Conservation (phyloP, 2,888 invertebrate species). For the Polia nebulosa region DNA sequence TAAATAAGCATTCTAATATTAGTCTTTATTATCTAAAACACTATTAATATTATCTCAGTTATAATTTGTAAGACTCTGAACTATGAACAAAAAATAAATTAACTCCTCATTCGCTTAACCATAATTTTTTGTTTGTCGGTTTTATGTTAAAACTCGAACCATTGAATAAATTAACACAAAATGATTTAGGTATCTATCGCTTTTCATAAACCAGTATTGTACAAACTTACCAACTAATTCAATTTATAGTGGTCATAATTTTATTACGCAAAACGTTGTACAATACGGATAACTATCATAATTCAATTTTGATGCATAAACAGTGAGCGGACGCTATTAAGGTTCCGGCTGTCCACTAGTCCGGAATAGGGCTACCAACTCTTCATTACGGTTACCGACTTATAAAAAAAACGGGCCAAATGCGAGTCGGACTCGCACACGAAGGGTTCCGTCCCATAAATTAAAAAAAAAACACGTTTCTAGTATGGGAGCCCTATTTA, state of each 20-base stretch:
- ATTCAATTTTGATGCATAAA: constrained; percentile 24
- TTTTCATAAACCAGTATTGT: constrained; percentile 24
- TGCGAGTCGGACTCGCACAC: no score
- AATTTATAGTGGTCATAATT: not conserved
- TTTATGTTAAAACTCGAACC: constrained; percentile 7
- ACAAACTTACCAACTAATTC: not conserved
- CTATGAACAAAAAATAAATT: not conserved
- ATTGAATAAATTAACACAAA: constrained; percentile 14
- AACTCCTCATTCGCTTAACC: not conserved
- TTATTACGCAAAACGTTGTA: constrained; percentile 20
- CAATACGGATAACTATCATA: constrained; percentile 37
- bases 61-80: not conserved
- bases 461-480: no score
- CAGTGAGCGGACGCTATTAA: constrained; percentile 26
- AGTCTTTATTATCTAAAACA: no score
- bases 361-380: not conserved
- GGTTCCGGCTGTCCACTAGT: constrained; percentile 1
- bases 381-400: no score
- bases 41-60: no score
- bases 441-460: no score
- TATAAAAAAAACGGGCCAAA: no score
- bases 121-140: constrained; percentile 1
- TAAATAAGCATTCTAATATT: no score
- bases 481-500: no score
- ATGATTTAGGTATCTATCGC: constrained; percentile 5